phyloP scores from a whole-genome alignment of 2,113 vertebrate genomes.

The Oreochromis aureus region DNA sequence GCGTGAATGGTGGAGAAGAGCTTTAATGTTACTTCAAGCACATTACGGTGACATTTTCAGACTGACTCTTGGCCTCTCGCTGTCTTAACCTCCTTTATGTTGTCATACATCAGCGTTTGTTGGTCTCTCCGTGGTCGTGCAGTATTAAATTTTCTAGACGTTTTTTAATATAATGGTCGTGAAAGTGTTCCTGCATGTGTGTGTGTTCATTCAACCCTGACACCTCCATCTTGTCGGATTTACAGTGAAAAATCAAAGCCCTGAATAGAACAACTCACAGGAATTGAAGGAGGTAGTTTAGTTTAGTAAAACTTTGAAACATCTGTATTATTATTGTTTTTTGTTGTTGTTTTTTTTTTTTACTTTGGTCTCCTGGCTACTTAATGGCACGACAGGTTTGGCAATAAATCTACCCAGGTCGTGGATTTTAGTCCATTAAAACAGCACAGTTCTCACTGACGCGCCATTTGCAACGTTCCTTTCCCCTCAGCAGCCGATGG shows the following conservation, averaged over 20 bases:
- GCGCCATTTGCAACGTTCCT: background rate
- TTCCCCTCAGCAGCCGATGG: background rate
- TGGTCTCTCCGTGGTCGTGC: background rate
- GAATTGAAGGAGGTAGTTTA: background rate
- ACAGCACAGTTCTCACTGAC: background rate
- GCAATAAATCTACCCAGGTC: background rate
- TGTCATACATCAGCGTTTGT: background rate
- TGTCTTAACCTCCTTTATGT: conserved; percentile 7
- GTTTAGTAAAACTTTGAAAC: background rate
- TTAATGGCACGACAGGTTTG: background rate
- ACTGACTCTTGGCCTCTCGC: conserved; percentile 12
- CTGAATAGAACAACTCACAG: background rate
- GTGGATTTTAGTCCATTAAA: background rate
- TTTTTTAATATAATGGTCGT: background rate
- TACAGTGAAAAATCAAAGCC: background rate
- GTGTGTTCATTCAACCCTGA: background rate
- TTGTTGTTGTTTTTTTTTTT: background rate
- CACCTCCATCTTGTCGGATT: background rate
- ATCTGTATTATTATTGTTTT: background rate
- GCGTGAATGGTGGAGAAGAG: conserved; percentile 16
- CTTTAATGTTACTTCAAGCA: conserved; percentile 44
- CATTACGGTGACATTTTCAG: background rate
- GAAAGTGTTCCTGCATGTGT: background rate
- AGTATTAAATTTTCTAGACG: background rate
- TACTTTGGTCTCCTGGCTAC: background rate